phyloP scores from a whole-genome alignment of 1,140 invertebrate genomes.

The Agrypnia vestita region DNA sequence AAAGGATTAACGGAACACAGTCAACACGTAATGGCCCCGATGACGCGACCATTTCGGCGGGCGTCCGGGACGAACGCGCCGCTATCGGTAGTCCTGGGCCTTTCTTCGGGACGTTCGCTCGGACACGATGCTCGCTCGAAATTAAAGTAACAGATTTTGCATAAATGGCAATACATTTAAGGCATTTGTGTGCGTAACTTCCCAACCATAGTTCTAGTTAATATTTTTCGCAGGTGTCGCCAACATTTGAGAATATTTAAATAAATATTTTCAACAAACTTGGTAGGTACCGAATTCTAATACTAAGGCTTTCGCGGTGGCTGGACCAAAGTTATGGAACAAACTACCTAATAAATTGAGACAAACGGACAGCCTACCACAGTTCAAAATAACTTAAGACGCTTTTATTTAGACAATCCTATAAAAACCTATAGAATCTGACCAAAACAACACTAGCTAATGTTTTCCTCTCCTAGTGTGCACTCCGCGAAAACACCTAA shows the following conservation, averaged over 20 bases:
- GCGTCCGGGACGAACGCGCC: background rate
- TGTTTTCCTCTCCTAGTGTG: too few relatives aligned
- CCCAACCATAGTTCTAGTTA: background rate
- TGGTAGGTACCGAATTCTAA: too few relatives aligned
- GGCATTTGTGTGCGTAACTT: slow-evolving; percentile 28
- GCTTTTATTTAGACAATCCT: too few relatives aligned
- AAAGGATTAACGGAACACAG: slow-evolving; percentile 32
- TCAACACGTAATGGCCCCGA: slow-evolving; percentile 16
- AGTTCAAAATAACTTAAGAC: too few relatives aligned
- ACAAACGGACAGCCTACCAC: too few relatives aligned
- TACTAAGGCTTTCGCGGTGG: too few relatives aligned
- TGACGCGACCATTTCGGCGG: background rate
- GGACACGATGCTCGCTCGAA: background rate
- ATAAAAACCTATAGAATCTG: too few relatives aligned
- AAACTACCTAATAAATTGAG: too few relatives aligned
- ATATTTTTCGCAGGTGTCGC: slow-evolving; percentile 8
- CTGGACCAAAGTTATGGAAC: too few relatives aligned
- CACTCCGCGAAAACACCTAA: too few relatives aligned
- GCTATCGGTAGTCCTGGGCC: background rate
- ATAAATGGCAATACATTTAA: slow-evolving; percentile 15
- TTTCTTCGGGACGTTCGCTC: background rate
- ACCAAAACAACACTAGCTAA: too few relatives aligned
- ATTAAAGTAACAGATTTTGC: slow-evolving; percentile 35
- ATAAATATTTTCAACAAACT: too few relatives aligned
- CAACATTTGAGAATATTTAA: background rate